phyloP scores from a whole-genome alignment of 1,140 invertebrate species.

The Drosophila miranda region DNA sequence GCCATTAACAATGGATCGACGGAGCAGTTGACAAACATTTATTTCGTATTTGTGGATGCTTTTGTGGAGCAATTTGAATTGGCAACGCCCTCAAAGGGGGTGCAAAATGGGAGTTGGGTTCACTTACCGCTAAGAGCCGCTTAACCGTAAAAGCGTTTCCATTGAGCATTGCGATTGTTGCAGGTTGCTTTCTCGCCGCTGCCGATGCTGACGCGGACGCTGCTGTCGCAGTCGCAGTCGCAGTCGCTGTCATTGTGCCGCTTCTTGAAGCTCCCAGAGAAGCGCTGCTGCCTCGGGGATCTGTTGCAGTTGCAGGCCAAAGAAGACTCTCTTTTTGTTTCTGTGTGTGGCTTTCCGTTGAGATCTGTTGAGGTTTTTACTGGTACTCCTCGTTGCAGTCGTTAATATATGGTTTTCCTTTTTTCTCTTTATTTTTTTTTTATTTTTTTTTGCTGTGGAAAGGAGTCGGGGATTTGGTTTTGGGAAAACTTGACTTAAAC shows the following conservation, averaged over 20 bases:
- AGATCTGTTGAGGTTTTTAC: conserved; percentile 1
- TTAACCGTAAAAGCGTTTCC: conserved; percentile 76
- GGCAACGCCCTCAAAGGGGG: conserved; percentile 63
- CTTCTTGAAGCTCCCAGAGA: conserved; percentile 45
- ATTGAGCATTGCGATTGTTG: conserved; percentile 64
- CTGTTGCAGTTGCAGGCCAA: conserved; percentile 18
- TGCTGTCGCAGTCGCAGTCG: conserved; percentile 32
- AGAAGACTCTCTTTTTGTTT: conserved; percentile 29
- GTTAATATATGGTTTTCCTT: conserved; percentile 35
- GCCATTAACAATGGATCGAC: conserved; percentile 31
- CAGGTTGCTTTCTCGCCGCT: conserved; percentile 70
- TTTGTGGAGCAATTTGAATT: conserved; percentile 67
- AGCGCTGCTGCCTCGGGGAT: conserved; percentile 27
- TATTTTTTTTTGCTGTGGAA: conserved; percentile 29
- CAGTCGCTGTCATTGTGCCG: conserved; percentile 40
- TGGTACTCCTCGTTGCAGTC: conserved; percentile 36
- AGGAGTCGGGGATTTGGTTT: conserved; percentile 33
- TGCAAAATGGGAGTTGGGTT: conserved; percentile 32
- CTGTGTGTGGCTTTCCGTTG: neutral
- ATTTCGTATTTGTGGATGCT: conserved; percentile 10
- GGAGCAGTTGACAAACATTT: conserved; percentile 53
- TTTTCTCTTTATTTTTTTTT: neutral
- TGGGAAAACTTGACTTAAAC: conserved; percentile 42
- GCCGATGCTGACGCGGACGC: conserved; percentile 40
- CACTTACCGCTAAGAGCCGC: conserved; percentile 79